phyloP scores from a whole-genome alignment of 2,888 invertebrate species.

The Aleiodes testaceus region DNA sequence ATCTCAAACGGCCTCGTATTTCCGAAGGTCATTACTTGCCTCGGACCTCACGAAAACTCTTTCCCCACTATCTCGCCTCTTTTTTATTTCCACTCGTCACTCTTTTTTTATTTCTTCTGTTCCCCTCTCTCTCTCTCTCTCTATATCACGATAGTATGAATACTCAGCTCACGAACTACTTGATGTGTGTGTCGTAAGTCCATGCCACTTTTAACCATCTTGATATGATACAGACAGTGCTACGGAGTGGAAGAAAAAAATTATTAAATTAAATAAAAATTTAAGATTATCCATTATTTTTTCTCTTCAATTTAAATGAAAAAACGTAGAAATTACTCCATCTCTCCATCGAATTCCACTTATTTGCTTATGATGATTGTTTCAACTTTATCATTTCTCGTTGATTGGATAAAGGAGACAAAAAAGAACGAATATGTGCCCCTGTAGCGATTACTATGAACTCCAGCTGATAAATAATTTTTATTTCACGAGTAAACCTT shows the following conservation, averaged over 20 bases:
- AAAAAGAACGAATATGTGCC: neutral
- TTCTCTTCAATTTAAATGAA: neutral
- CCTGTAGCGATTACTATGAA: neutral
- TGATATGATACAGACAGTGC: slow-evolving; percentile 9
- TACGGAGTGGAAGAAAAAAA: slow-evolving; percentile 1
- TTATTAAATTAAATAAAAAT: neutral
- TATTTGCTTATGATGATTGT: neutral
- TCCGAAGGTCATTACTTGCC: slow-evolving; percentile 51
- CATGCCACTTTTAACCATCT: neutral
- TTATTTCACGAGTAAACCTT: neutral
- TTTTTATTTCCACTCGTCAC: slow-evolving; percentile 21
- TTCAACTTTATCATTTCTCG: slow-evolving; percentile 4
- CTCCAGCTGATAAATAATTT: slow-evolving; percentile 22
- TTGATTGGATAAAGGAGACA: neutral
- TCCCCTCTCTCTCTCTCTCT: neutral
- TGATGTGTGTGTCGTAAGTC: slow-evolving; percentile 10
- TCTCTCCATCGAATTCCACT: neutral
- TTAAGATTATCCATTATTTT: neutral
- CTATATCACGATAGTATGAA: neutral
- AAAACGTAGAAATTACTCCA: neutral
- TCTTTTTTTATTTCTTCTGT: slow-evolving; percentile 8
- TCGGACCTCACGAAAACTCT: slow-evolving; percentile 31
- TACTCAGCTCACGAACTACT: neutral
- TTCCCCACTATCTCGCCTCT: slow-evolving; percentile 28
- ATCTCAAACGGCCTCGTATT: slow-evolving; percentile 47